Conservation (phyloP, 2,797 vertebrate genomes). For the Syngnathus acus region DNA sequence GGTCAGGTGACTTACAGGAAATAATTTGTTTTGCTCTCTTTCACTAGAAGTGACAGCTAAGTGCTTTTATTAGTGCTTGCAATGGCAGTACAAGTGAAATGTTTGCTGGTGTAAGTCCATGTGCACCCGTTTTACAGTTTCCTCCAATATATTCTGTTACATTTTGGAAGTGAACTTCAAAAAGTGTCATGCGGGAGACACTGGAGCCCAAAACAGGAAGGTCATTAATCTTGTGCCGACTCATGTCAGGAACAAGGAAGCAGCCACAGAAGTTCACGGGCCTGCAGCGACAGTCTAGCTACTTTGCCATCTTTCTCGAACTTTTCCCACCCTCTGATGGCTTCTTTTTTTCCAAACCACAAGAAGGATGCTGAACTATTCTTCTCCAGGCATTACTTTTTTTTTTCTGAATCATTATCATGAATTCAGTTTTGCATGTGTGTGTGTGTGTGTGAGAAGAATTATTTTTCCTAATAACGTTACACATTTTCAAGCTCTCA, state of each 20-base stretch:
- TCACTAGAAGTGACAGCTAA: neutral
- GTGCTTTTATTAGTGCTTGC: neutral
- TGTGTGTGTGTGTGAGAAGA: neutral
- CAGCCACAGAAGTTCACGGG: slow-evolving; percentile 19
- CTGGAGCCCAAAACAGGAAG: slow-evolving; percentile 53
- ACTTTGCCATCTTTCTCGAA: slow-evolving; percentile 21
- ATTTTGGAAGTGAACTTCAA: slow-evolving; percentile 20
- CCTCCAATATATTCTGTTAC: slow-evolving; percentile 26
- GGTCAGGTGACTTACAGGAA: slow-evolving; percentile 66
- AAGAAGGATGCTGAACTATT: neutral
- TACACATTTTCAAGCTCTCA: neutral
- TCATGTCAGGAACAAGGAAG: slow-evolving; percentile 34
- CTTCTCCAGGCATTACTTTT: neutral
- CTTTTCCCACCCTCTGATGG: slow-evolving; percentile 3
- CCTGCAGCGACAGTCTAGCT: slow-evolving; percentile 17
- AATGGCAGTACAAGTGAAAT: neutral
- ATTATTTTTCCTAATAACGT: neutral
- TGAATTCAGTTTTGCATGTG: neutral
- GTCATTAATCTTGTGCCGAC: slow-evolving; percentile 52
- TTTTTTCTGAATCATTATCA: slow-evolving; percentile 6
- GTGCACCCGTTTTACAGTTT: neutral
- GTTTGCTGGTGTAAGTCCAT: slow-evolving; percentile 1
- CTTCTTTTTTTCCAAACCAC: neutral
- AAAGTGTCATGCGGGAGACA: slow-evolving; percentile 36
- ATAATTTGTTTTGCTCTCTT: slow-evolving; percentile 39